These are phyloP conservation scores for Dendronephthya gigantea DNA, from an alignment of 64 coral and sea anemone species.

Conservation along the genomic window DNA sequence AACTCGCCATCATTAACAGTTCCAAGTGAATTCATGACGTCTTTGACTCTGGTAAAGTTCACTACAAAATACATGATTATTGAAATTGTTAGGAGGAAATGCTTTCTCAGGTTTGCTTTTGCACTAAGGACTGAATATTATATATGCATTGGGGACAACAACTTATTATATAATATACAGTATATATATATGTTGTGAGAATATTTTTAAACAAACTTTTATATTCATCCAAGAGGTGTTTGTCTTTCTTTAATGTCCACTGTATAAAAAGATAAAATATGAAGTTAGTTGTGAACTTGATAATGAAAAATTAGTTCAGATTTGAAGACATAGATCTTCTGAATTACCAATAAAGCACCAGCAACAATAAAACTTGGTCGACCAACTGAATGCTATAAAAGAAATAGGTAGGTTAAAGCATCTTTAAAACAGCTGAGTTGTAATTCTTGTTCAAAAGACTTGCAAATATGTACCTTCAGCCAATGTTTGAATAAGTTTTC, in stretches of 20 bases:
- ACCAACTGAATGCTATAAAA: neutral
- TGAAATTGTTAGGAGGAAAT: no score
- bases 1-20: constrained; percentile 9
- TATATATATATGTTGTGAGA: neutral
- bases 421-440: neutral
- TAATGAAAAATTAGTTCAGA: neutral
- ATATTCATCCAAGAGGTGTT: neutral
- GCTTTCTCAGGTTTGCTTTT: no score
- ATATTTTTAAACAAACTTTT: neutral
- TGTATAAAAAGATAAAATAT: neutral
- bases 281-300: no score
- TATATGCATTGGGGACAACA: no score
- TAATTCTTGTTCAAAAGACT: neutral
- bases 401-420: no score
- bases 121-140: no score
- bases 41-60: neutral
- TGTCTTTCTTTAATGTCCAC: constrained; percentile 2
- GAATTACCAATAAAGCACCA: neutral
- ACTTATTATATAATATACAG: neutral
- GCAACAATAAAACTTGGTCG: constrained; percentile 15
- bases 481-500: neutral
- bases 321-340: neutral
- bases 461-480: neutral
- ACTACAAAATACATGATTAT: neutral
- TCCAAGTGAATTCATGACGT: neutral